Base-by-base conservation (phyloP, 2,113 vertebrate genomes). In the Dicrurus megarhynchus region DNA sequence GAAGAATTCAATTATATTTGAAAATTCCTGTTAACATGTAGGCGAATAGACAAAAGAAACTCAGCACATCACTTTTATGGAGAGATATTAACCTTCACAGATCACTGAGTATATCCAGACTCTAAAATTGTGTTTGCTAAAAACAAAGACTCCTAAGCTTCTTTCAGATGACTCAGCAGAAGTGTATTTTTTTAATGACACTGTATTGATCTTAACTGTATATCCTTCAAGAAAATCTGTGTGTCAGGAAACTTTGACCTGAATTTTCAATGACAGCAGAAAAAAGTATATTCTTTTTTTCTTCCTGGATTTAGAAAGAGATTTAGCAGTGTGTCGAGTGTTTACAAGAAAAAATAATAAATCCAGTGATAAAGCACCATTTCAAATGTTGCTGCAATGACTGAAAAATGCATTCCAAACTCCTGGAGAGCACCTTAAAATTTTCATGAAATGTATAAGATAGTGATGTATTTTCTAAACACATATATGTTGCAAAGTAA, bases 81-180 rank as follows among this genome's bases (percentile, higher is more conserved):
- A 70, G 28, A 77, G 70, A 93, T 93, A 79, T 85, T 95, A 94
- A 89, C 95, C 93, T 97, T 97, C 95, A 96, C 63, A 89, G 93
- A 86, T 96, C 89, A 89, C 67, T 88, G 93, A 90, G 46, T 80
- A 77, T 67, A 90, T 91, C 56, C 33, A 87, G 82, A 90, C 70
- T 92, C 71, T 87, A 32, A 84, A 94, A 95, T 89, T 92, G 46
- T 68, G 50, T 93, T 96, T 93, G 59, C 49, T 78, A 64, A 90
- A 95, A 93, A 80, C 79, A 91, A 92, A 85, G 59, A 80, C 86
- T 95, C 44, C 10, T 78, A 84, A 84, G 28, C 47, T 87, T 37
- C 65, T 91, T 91, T 64, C 44, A 82, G 35, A 68, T 96, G 90
- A 95, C 75, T 89, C 90, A 91, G 95, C 81, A 96, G 75, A 89